Evolutionary conservation across 1,140 invertebrate genomes (phyloP).

Genomic region (Episyrphus balteatus): DNA sequence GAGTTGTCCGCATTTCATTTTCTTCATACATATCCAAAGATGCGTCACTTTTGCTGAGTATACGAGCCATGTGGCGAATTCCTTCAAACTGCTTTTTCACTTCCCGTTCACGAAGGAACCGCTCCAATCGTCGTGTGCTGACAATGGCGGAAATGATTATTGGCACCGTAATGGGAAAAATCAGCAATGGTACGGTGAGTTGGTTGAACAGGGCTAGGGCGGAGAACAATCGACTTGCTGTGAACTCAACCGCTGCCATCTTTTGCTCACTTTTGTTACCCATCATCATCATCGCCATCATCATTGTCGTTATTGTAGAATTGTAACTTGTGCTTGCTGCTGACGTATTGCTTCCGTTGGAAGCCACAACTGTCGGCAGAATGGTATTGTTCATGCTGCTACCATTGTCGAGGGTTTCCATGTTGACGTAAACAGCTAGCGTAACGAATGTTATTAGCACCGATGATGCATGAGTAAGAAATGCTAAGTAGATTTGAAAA

Average conservation of each 20-base stretch:
- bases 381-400: not conserved
- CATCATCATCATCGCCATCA: too few relatives aligned
- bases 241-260: slow-evolving; percentile 37
- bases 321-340: not conserved
- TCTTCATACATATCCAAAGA: slow-evolving; percentile 33
- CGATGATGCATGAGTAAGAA: slow-evolving; percentile 57
- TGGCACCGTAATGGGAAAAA: slow-evolving; percentile 66
- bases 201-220: slow-evolving; percentile 70
- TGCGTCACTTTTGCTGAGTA: slow-evolving; percentile 34
- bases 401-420: not conserved
- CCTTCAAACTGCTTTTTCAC: slow-evolving; percentile 44
- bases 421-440: slow-evolving; percentile 48
- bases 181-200: slow-evolving; percentile 63
- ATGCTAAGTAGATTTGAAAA: slow-evolving; percentile 10
- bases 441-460: slow-evolving; percentile 62
- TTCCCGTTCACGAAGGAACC: slow-evolving; percentile 57
- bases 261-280: not conserved
- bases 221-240: slow-evolving; percentile 60
- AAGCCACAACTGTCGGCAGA: slow-evolving; percentile 8
- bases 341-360: too few relatives aligned
- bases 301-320: slow-evolving; percentile 13
- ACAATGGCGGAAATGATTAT: slow-evolving; percentile 66
- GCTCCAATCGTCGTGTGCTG: slow-evolving; percentile 52
- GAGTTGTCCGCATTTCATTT: not conserved
- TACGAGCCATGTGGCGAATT: slow-evolving; percentile 30